Base-by-base conservation (phyloP, 2,113 vertebrate species). In the Chloropsis cyanopogon region DNA sequence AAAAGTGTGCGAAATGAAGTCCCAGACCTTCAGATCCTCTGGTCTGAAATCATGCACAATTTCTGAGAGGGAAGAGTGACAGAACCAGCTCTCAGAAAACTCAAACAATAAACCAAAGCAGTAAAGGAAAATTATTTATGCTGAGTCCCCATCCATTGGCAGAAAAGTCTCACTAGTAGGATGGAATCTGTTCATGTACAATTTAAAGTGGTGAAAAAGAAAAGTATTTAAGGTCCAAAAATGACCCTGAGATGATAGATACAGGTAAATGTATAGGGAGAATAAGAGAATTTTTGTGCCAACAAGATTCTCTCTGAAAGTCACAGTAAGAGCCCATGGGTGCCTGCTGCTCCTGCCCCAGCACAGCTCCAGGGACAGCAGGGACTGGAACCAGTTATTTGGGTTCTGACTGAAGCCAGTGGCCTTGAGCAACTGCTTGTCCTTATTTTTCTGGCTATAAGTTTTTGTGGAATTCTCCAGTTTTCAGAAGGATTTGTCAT, bases 401-500 rank as follows among this genome's bases (percentile, higher is more conserved):
- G 46, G 39, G n/a, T 56, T 73, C 37, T 63, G n/a, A 41, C 22
- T 90, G 71, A 80, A 86, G 24, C 16, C 4, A 2, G 37, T 44
- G 41, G 50, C 50, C 59, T 77, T 65, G 23, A 54, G 56, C 33
- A 88, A 41, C 19, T 56, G 3, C 82, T 85, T 76, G 37, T 11
- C 66, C 24, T 80, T 65, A n/a, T 79, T 90, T 90, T 78, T 52
- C 60, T 37, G 17, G 33, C 35, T 86, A 10, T 65, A 44, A 22
- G 19, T 78, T 88, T 86, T 66, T 16, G 11, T 25, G 26, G 12
- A 28, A 22, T 47, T 86, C 17, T 91, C 37, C 70, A 35, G 33
- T n/a, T 89, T 92, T 81, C 10, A 15, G n/a, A 46, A n/a, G 61
- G 37, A 89, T 85, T 94, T 91, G 26, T 79, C 69, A 84, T 85